These are phyloP conservation scores for Drosophila villosipedis DNA, from an alignment of 2,888 invertebrate species.

Conservation along the genomic window DNA sequence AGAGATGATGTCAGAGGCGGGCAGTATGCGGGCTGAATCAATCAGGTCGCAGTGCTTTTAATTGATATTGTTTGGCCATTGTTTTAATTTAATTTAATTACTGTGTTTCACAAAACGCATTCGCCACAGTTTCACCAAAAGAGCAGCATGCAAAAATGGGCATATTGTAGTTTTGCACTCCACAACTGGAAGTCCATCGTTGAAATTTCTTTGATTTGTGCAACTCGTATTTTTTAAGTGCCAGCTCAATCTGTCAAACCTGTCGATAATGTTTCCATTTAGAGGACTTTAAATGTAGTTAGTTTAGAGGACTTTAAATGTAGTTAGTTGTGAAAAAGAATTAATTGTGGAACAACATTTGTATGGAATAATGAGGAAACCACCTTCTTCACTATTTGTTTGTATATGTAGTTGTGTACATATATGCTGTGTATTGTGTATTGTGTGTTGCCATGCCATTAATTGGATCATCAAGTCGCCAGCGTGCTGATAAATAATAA, in stretches of 20 bases:
- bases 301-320: not conserved
- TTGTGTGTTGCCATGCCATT: constrained; percentile 45
- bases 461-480: constrained; percentile 70
- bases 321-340: not conserved
- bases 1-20: constrained; percentile 24
- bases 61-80: constrained; percentile 71
- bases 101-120: constrained; percentile 15
- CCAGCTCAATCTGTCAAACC: not conserved
- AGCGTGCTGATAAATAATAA: constrained; percentile 21
- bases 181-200: not conserved
- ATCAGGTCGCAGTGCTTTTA: constrained; percentile 65
- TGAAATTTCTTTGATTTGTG: not conserved
- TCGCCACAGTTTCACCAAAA: constrained; percentile 5
- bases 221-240: not conserved
- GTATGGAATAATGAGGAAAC: not conserved
- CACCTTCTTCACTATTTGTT: not conserved
- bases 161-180: not conserved
- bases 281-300: not conserved
- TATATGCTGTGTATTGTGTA: not conserved
- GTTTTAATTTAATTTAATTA: constrained; percentile 72
- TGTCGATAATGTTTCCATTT: not conserved
- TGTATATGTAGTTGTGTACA: not conserved
- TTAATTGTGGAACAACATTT: not conserved
- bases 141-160: not conserved
- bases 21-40: constrained; percentile 51